These are phyloP conservation scores for Drosophila colorata DNA, from an alignment of 2,888 invertebrate species.

Conservation along the genomic window DNA sequence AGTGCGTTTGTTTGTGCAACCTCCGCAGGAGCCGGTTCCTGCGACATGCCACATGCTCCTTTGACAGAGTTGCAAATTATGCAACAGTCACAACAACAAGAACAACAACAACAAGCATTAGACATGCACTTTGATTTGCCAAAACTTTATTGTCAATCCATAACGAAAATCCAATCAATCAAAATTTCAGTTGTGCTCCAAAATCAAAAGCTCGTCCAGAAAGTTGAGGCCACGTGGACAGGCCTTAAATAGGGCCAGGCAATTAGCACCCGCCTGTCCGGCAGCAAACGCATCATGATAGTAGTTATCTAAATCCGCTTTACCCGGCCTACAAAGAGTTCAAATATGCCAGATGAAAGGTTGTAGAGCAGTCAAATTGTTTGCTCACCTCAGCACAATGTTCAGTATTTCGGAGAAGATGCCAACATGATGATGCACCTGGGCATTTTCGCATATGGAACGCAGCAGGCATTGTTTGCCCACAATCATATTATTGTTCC, in stretches of 20 bases:
- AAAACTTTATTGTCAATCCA: constrained; percentile 65
- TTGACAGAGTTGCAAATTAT: constrained; percentile 66
- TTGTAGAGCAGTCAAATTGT: constrained; percentile 21
- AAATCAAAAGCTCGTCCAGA: constrained; percentile 85
- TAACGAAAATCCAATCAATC: constrained; percentile 82
- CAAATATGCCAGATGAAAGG: neutral
- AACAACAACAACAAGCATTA: constrained; percentile 62
- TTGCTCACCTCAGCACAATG: constrained; percentile 78
- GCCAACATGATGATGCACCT: constrained; percentile 76
- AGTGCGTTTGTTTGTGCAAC: constrained; percentile 29
- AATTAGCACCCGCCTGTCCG: constrained; percentile 89
- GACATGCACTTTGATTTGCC: constrained; percentile 72
- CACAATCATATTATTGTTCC: constrained; percentile 36
- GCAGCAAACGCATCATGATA: constrained; percentile 88
- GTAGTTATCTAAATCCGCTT: constrained; percentile 85
- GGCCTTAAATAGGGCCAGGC: constrained; percentile 87
- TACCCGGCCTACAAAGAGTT: constrained; percentile 69
- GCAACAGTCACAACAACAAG: constrained; percentile 59
- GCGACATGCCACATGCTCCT: constrained; percentile 43
- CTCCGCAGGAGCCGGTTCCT: constrained; percentile 50
- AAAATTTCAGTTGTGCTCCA: constrained; percentile 76
- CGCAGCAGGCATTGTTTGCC: constrained; percentile 79
- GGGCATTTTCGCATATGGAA: constrained; percentile 83
- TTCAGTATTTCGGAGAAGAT: constrained; percentile 77
- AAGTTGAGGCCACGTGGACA: constrained; percentile 88